Percentiles rank a stretch among this genome's conserved stretches.
Evolutionary conservation across 1,140 invertebrate species (phyloP).

Genomic region (Drosophila suzukii): DNA sequence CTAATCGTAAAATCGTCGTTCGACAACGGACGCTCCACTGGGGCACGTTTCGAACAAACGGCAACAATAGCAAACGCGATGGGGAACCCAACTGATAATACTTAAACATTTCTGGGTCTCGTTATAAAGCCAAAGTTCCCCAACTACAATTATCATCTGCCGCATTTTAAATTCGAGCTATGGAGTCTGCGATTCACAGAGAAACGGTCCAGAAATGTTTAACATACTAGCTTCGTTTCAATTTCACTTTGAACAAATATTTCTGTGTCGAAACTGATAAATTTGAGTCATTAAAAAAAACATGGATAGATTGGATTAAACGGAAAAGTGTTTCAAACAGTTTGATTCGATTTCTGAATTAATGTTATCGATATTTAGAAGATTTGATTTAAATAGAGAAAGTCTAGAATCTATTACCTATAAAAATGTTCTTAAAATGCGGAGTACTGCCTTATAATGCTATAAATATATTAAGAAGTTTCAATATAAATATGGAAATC

Average conservation of each 20-base stretch:
- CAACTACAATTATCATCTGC: not conserved
- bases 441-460: too few relatives aligned
- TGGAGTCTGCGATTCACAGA: not conserved
- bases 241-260: not conserved
- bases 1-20: constrained; percentile 25
- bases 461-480: too few relatives aligned
- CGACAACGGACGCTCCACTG: constrained; percentile 29
- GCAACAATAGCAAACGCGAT: not conserved
- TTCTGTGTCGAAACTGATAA: not conserved
- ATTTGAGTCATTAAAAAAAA: not conserved
- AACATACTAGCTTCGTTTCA: not conserved
- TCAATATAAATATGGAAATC: too few relatives aligned
- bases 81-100: constrained; percentile 24
- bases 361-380: not conserved
- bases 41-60: constrained; percentile 46
- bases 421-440: not conserved
- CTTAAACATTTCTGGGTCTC: not conserved
- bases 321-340: not conserved
- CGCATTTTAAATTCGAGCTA: not conserved
- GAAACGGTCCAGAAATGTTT: not conserved
- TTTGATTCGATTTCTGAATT: not conserved
- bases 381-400: not conserved
- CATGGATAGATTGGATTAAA: not conserved
- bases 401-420: not conserved
- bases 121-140: constrained; percentile 1